Conservation (phyloP, 2,888 invertebrate species). For the Drosophila rubida region DNA sequence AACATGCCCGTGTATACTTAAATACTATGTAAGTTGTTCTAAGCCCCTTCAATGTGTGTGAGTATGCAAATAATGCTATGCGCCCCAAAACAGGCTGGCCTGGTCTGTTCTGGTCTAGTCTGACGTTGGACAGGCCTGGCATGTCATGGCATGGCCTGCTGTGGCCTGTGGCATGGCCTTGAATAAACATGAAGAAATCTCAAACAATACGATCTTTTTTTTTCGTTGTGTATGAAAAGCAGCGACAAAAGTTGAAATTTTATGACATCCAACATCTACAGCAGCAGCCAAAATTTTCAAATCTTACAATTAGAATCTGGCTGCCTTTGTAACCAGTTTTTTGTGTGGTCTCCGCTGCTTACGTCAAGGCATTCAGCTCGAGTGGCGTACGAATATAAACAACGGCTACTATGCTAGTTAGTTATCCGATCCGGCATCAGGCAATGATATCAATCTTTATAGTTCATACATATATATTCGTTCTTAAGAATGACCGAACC, state of each 20-base stretch:
- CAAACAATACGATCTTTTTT: slow-evolving; percentile 54
- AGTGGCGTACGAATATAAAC: background rate
- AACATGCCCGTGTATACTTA: slow-evolving; percentile 47
- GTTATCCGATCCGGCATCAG: slow-evolving; percentile 47
- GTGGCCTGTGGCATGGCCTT: slow-evolving; percentile 60
- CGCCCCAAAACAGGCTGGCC: slow-evolving; percentile 54
- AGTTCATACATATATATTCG: slow-evolving; percentile 45
- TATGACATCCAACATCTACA: slow-evolving; percentile 53
- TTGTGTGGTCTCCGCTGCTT: slow-evolving; percentile 36
- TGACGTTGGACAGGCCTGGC: slow-evolving; percentile 4
- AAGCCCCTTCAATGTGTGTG: slow-evolving; percentile 44
- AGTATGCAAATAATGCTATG: slow-evolving; percentile 62
- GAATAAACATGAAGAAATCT: slow-evolving; percentile 52
- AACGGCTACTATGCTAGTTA: slow-evolving; percentile 19
- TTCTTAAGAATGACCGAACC: slow-evolving; percentile 17
- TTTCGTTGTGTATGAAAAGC: slow-evolving; percentile 44
- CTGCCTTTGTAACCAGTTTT: slow-evolving; percentile 71
- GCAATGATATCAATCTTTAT: slow-evolving; percentile 74
- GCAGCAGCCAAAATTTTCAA: slow-evolving; percentile 39
- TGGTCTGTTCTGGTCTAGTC: slow-evolving; percentile 33
- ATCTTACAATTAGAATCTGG: slow-evolving; percentile 59
- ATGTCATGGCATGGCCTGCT: background rate
- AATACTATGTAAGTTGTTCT: slow-evolving; percentile 66
- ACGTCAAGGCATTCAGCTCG: slow-evolving; percentile 53
- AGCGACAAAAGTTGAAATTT: slow-evolving; percentile 65